These are phyloP conservation scores for Brachionus calyciflorus DNA, from an alignment of 1,140 invertebrate species.

Conservation along the genomic window DNA sequence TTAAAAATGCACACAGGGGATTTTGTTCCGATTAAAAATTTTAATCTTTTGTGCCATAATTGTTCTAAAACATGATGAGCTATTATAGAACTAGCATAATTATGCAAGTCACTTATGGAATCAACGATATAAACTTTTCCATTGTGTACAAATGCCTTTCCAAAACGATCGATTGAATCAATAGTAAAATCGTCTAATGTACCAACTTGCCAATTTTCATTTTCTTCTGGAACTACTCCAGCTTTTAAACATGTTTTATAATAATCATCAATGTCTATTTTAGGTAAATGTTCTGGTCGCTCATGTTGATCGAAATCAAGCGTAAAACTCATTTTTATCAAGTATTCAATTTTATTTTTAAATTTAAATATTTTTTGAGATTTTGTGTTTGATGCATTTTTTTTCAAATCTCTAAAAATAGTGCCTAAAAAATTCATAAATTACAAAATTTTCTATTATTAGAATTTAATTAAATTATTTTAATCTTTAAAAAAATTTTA, in stretches of 20 bases:
- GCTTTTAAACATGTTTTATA: background rate
- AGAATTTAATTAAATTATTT: too few species aligned
- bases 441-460: too few species aligned
- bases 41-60: background rate
- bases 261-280: conserved; percentile 14
- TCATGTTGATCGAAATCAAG: conserved; percentile 11
- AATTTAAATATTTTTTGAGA: too few species aligned
- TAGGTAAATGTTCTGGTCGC: background rate
- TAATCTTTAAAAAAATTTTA: too few species aligned
- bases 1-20: background rate
- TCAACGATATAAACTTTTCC: conserved; percentile 17
- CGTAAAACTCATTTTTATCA: conserved; percentile 16
- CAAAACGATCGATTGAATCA: conserved; percentile 14
- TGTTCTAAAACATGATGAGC: background rate
- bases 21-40: background rate
- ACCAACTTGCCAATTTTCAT: background rate
- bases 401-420: too few species aligned
- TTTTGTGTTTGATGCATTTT: too few species aligned
- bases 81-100: background rate
- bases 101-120: background rate
- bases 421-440: too few species aligned
- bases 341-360: too few species aligned
- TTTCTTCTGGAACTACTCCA: background rate
- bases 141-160: conserved; percentile 10
- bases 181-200: background rate